A percentile compares a stretch with the other conserved stretches of the same genome.
Evolutionary conservation across 2,888 invertebrate genomes (phyloP).

Genomic region (Drosophila fungiperda): DNA sequence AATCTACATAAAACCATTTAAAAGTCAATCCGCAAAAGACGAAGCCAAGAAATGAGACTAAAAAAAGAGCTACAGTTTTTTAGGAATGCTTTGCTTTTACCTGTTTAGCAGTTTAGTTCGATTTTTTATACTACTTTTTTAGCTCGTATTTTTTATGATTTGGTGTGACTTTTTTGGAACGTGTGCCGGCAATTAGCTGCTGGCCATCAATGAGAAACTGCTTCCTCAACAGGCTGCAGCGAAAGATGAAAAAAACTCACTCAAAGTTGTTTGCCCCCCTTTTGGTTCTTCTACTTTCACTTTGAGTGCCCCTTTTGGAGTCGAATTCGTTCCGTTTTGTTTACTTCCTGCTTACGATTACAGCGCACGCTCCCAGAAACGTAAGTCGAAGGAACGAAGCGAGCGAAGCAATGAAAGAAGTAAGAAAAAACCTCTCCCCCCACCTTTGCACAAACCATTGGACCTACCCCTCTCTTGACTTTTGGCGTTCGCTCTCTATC

Average conservation of each 20-base stretch:
- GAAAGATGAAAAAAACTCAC: slow-evolving; percentile 42
- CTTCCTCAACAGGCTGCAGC: slow-evolving; percentile 44
- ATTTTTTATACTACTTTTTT: slow-evolving; percentile 17
- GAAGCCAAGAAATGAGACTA: slow-evolving; percentile 15
- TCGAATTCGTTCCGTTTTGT: slow-evolving; percentile 42
- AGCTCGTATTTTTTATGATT: slow-evolving; percentile 36
- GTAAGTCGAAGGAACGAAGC: slow-evolving; percentile 5
- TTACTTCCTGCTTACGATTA: slow-evolving; percentile 74
- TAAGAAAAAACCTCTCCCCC: not conserved
- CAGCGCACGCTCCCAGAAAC: slow-evolving; percentile 68
- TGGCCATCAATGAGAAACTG: slow-evolving; percentile 48
- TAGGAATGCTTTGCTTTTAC: slow-evolving; percentile 54
- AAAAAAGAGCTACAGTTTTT: slow-evolving; percentile 47
- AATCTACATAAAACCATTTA: slow-evolving; percentile 80
- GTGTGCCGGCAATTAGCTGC: slow-evolving; percentile 76
- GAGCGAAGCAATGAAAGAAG: not conserved
- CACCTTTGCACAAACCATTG: slow-evolving; percentile 1
- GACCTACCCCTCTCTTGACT: slow-evolving; percentile 57
- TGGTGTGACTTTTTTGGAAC: slow-evolving; percentile 55
- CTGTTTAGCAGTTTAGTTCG: slow-evolving; percentile 8
- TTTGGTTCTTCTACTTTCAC: slow-evolving; percentile 47
- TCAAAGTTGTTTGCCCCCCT: slow-evolving; percentile 43
- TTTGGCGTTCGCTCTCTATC: slow-evolving; percentile 63
- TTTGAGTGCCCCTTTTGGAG: slow-evolving; percentile 47
- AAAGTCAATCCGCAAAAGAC: slow-evolving; percentile 82